These are phyloP conservation scores for Lampris megalopsis DNA, from an alignment of 2,113 vertebrate genomes.

Conservation along the genomic window DNA sequence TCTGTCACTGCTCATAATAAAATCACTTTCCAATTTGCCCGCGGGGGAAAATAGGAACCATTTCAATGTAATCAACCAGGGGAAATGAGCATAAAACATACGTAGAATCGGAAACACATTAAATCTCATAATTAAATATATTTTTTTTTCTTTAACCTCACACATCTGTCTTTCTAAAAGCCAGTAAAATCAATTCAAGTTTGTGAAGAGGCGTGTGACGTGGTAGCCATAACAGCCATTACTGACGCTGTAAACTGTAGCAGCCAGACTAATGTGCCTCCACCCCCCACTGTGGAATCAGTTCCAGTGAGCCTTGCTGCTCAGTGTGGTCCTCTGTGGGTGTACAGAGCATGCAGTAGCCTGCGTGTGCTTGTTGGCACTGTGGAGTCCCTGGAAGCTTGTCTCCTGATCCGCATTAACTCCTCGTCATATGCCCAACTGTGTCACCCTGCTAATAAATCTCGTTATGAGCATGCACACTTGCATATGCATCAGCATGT, in stretches of 20 bases:
- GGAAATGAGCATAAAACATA: slow-evolving; percentile 17
- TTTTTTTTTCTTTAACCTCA: slow-evolving; percentile 34
- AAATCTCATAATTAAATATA: slow-evolving; percentile 27
- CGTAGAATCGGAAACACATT: slow-evolving; percentile 25
- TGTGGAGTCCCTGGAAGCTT: slow-evolving; percentile 1
- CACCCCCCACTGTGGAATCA: not conserved
- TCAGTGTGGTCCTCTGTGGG: not conserved
- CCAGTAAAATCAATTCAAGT: not conserved
- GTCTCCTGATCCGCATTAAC: slow-evolving; percentile 20
- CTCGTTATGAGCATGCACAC: slow-evolving; percentile 9
- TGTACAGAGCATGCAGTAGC: slow-evolving; percentile 5
- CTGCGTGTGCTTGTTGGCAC: not conserved
- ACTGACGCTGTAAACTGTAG: slow-evolving; percentile 4
- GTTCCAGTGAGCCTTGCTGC: slow-evolving; percentile 9
- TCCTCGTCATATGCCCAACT: slow-evolving; percentile 26
- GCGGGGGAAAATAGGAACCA: slow-evolving; percentile 17
- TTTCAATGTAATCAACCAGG: slow-evolving; percentile 43
- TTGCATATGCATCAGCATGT: not conserved
- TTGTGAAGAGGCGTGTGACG: not conserved
- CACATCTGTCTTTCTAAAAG: slow-evolving; percentile 10
- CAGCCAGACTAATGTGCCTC: slow-evolving; percentile 1
- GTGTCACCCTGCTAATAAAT: slow-evolving; percentile 33
- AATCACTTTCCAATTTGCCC: slow-evolving; percentile 35
- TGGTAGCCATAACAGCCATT: not conserved
- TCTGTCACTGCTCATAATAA: slow-evolving; percentile 34